A percentile compares a stretch with the other conserved stretches of the same genome.
These are phyloP conservation scores for Axinella damicornis DNA, from an alignment of 37 sponge, comb jelly and placozoan species.

Conservation along the genomic window DNA sequence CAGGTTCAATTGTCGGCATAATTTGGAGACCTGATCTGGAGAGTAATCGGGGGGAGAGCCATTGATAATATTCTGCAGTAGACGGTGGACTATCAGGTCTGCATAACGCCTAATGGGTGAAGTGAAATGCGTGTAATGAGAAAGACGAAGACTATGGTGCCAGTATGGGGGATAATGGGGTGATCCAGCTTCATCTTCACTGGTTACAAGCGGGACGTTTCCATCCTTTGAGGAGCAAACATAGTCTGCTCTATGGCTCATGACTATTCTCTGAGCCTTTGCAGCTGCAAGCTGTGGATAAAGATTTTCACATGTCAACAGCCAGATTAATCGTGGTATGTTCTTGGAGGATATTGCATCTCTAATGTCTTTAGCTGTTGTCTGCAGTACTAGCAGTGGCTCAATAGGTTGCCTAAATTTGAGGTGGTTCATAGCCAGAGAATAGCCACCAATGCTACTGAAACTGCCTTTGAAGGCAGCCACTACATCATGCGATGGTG, in stretches of 20 bases:
- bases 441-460: neutral
- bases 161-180: neutral
- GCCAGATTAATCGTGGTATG: no score
- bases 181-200: neutral
- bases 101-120: slow-evolving; percentile 63
- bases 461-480: neutral
- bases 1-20: slow-evolving; percentile 16
- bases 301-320: slow-evolving; percentile 20
- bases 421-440: neutral
- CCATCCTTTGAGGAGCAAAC: no score
- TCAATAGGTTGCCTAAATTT: neutral
- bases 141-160: slow-evolving; percentile 8
- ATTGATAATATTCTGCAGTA: slow-evolving; percentile 9
- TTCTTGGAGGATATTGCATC: neutral
- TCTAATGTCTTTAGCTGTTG: neutral
- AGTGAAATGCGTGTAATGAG: slow-evolving; percentile 57
- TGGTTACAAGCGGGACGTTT: neutral
- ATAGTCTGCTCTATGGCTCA: slow-evolving; percentile 22
- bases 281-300: slow-evolving; percentile 51
- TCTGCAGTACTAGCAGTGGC: neutral
- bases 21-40: neutral
- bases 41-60: neutral
- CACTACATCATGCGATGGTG: slow-evolving; percentile 1
- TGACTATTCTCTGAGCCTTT: neutral
- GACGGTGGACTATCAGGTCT: slow-evolving; percentile 56